These are phyloP conservation scores for Axis porcinus DNA, from an alignment of 2,113 vertebrate genomes.

Conservation along the genomic window DNA sequence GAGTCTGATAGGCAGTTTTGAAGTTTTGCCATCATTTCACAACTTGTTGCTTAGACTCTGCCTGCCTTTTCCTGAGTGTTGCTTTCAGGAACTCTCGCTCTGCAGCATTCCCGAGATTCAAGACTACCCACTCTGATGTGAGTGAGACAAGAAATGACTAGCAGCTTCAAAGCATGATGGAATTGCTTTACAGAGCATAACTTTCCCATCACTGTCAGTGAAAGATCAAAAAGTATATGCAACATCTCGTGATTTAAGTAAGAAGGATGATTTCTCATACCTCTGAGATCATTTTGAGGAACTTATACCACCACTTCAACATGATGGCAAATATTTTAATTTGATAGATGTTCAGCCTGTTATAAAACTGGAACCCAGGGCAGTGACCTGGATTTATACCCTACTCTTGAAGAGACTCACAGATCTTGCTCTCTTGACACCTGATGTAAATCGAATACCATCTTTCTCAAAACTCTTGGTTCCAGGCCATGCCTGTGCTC, in stretches of 20 bases:
- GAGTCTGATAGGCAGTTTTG: conserved; percentile 22
- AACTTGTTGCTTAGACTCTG: not conserved
- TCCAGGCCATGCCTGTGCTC: not conserved
- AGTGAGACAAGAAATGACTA: conserved; percentile 26
- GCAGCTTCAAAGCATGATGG: not conserved
- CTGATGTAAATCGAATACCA: too few species aligned
- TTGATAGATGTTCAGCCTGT: not conserved
- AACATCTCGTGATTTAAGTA: not conserved
- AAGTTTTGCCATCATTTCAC: conserved; percentile 42
- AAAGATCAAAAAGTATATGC: not conserved
- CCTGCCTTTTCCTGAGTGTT: not conserved
- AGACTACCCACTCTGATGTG: not conserved
- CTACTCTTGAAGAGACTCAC: not conserved
- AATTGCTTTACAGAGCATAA: not conserved
- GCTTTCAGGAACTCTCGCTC: conserved; percentile 22
- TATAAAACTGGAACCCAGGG: not conserved
- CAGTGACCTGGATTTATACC: not conserved
- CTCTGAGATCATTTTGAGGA: not conserved
- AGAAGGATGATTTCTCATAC: not conserved
- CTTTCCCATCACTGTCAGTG: not conserved
- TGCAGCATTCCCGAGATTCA: conserved; percentile 27
- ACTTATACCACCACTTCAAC: not conserved
- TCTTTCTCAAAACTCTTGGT: not conserved
- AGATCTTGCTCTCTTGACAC: not conserved
- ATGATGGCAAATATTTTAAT: not conserved